Base-by-base conservation (phyloP, 2,888 invertebrate genomes). In the Allolobophora icterica region DNA sequence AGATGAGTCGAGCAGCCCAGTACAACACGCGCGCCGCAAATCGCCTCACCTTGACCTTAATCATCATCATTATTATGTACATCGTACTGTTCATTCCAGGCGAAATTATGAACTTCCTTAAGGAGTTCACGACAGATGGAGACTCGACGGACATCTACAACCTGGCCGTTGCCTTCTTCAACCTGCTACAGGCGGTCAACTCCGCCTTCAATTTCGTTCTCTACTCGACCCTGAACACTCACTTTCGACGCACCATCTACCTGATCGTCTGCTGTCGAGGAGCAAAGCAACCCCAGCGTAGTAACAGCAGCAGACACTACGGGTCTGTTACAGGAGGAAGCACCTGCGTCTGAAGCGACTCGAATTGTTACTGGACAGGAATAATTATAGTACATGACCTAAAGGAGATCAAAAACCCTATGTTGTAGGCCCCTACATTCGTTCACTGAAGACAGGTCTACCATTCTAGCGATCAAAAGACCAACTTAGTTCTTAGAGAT, bases 151-250 rank as follows among this genome's bases (percentile, higher is more conserved):
- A 87, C 71, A 40, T 42, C 42, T 90, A 90, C 42, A 90, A 90
- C 24, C 52, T 90, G 84, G 38, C 33, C 42, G 42, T 90, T 34
- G 90, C 90, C 13, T n/a, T 90, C 19, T n/a, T 84, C 34, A 90
- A 90, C 71, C 84, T 87, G 21, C 71, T 45, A 13, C 90, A 90
- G 87, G 71, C 87, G 6, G 45, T 90, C 84, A 90, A 90, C 71
- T 89, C 83, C 83, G 90, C 90, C 38, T 45, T 84, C 34, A 90
- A 90, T 45, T 90, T 90, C 84, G 90, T 90, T 33, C 90, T 90
- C 30, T 90, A 90, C 40, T 90, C 84, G 0, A 84, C 84, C 0
- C 11, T 90, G n/a, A 90, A 90, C 71, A 90, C 90, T 5, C 87
- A 90, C 71, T 90, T 90, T 87, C 71, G 90, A 87, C 84, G 84